These are phyloP conservation scores for Pteromalus puparum DNA, from an alignment of 1,140 invertebrate genomes.

Conservation along the genomic window DNA sequence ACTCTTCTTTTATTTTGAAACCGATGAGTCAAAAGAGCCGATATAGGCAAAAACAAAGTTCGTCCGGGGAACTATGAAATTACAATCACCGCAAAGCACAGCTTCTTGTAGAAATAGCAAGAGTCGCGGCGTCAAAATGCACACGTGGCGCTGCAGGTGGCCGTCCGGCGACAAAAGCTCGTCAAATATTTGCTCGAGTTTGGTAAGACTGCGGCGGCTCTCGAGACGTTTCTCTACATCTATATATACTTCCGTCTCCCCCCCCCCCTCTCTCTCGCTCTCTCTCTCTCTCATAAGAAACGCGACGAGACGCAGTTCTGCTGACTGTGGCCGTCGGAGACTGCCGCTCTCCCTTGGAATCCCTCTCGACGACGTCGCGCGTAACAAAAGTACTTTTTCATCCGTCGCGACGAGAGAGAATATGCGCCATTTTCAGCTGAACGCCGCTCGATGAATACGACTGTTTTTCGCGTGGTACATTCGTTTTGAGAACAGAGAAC, in stretches of 20 bases:
- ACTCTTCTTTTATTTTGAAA: background rate
- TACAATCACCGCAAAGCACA: background rate
- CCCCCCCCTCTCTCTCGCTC: too few species aligned
- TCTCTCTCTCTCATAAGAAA: background rate
- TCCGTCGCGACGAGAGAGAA: background rate
- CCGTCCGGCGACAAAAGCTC: slow-evolving; percentile 45
- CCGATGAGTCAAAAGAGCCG: background rate
- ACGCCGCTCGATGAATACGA: too few species aligned
- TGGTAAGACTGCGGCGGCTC: slow-evolving; percentile 17
- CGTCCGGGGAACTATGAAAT: background rate
- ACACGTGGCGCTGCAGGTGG: background rate
- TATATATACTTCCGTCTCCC: background rate
- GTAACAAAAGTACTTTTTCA: slow-evolving; percentile 8
- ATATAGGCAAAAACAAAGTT: too few species aligned
- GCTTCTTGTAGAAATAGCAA: background rate
- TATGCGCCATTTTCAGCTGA: background rate
- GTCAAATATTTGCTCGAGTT: slow-evolving; percentile 54
- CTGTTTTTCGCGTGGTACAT: too few species aligned
- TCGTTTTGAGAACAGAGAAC: too few species aligned
- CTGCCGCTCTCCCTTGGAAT: background rate
- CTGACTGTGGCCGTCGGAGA: background rate
- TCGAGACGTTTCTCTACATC: slow-evolving; percentile 37
- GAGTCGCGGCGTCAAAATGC: background rate
- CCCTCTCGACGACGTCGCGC: background rate
- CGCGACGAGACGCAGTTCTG: background rate